Base-by-base conservation (phyloP, 2,888 invertebrate species). In the Noctua comes region DNA sequence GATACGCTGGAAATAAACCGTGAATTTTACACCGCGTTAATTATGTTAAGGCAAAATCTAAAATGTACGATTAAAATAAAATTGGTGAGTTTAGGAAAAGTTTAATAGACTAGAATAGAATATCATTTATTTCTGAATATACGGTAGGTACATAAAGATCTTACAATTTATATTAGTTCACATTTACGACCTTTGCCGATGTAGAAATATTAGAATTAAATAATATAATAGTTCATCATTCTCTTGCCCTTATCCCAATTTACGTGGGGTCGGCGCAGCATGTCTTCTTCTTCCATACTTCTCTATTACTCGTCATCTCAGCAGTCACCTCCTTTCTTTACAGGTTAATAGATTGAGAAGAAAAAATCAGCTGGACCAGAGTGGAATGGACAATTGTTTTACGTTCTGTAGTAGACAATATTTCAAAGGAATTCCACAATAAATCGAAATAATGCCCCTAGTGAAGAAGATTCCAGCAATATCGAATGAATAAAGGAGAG, bases 401-500 rank as follows among this genome's bases (percentile, higher is more conserved):
- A 51, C 64, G 24, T 66, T 57, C 72, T 46, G 46, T 79, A 75
- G 54, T 40, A 64, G 72, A n/a, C 62, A 62, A 82, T 82, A 79
- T 82, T 79, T 88, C 75, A 76, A 76, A 76, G 21, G 59, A 40
- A 73, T 51, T 51, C 77, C 62, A 79, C 81, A 86, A 79, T 88
- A 90, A 88, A 88, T 89, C 88, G 82, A 85, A 85, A 77, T 75
- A 89, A 87, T 83, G 84, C 76, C 78, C 43, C 65, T 73, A 79
- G 70, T 82, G 84, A 85, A 87, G 85, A 85, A 88, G 88, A 91
- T 86, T 73, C 79, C 89, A 82, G 84, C 86, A 89, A 90, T 89
- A 91, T 90, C 85, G 88, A 90, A 92, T 91, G 92, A 91, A 93
- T 91, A 92, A 93, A 91, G 88, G 83, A 91, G 90, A 93, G 92